These are phyloP conservation scores for Meda fulgida DNA, from an alignment of 2,797 vertebrate genomes.

Conservation along the genomic window DNA sequence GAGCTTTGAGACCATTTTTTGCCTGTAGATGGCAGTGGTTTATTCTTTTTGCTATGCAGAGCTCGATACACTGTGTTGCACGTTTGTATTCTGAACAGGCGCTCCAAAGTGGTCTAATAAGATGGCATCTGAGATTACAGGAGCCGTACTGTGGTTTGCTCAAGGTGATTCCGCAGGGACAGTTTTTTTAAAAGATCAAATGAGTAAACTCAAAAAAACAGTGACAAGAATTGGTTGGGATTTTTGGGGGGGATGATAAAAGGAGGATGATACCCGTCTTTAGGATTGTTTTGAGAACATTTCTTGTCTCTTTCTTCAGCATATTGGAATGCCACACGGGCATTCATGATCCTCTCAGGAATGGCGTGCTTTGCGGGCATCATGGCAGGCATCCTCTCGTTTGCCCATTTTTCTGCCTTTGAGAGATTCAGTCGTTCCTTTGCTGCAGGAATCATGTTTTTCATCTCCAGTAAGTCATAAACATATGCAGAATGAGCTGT, in stretches of 20 bases:
- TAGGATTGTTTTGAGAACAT: not conserved
- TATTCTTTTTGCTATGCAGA: conserved; percentile 3
- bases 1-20: not conserved
- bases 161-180: conserved; percentile 30
- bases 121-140: conserved; percentile 37
- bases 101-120: conserved; percentile 29
- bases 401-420: conserved; percentile 83
- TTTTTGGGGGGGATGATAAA: not conserved
- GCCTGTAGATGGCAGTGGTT: conserved; percentile 39
- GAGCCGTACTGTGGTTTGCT: conserved; percentile 35
- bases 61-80: conserved; percentile 15
- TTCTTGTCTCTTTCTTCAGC: conserved; percentile 67
- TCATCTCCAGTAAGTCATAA: conserved; percentile 84
- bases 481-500: not conserved
- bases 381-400: conserved; percentile 85
- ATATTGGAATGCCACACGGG: conserved; percentile 89
- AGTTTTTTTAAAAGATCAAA: not conserved
- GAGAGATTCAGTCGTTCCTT: conserved; percentile 86
- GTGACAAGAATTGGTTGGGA: not conserved
- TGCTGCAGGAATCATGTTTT: conserved; percentile 86
- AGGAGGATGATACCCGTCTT: not conserved
- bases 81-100: conserved; percentile 24
- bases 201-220: not conserved
- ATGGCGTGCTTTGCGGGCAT: conserved; percentile 85
- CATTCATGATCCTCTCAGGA: conserved; percentile 89